Conservation (phyloP, 2,888 invertebrate species). For the Melanostoma mellinum region DNA sequence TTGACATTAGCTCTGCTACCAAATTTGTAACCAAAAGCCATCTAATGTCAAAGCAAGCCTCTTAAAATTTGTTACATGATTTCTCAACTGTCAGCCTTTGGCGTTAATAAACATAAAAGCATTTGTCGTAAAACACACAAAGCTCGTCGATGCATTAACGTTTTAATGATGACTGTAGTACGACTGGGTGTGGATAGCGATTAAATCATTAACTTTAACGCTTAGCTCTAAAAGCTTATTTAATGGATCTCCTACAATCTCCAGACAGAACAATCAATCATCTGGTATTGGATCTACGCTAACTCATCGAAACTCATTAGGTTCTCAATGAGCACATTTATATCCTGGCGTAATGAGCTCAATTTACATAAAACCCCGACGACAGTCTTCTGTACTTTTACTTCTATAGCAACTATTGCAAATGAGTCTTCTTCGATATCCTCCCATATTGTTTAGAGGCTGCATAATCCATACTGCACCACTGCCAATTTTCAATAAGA, state of each 20-base stretch:
- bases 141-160: conserved; percentile 7
- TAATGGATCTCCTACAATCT: conserved; percentile 31
- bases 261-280: conserved; percentile 36
- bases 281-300: not conserved
- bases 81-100: too few species aligned
- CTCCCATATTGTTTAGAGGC: not conserved
- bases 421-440: conserved; percentile 46
- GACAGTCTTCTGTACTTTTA: conserved; percentile 42
- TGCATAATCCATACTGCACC: conserved; percentile 52
- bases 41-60: too few species aligned
- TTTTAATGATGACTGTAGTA: not conserved
- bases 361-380: conserved; percentile 60
- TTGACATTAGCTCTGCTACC: too few species aligned
- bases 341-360: conserved; percentile 63
- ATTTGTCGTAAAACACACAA: not conserved
- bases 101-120: too few species aligned
- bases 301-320: conserved; percentile 63
- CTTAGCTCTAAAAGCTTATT: conserved; percentile 3
- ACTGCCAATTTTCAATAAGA: conserved; percentile 31
- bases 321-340: conserved; percentile 54
- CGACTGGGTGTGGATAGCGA: conserved; percentile 14
- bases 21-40: too few species aligned
- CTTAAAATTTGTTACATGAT: too few species aligned
- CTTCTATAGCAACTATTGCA: conserved; percentile 44
- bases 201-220: conserved; percentile 19